phyloP scores from a whole-genome alignment of 2,797 vertebrate genomes.

The Holocentrus rufus region DNA sequence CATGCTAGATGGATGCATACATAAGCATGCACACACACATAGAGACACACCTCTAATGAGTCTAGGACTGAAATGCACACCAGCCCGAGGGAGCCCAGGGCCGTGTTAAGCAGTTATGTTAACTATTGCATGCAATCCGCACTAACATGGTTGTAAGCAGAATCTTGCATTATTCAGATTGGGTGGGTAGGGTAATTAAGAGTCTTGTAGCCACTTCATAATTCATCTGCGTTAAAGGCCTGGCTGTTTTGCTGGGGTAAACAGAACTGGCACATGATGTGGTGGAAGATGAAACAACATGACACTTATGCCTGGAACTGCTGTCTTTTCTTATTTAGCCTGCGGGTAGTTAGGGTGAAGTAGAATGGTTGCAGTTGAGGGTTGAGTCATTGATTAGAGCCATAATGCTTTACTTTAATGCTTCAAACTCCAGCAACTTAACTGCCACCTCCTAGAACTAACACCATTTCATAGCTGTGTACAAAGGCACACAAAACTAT shows the following conservation, averaged over 20 bases:
- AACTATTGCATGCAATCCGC: constrained; percentile 71
- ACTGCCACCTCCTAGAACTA: background rate
- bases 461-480: constrained; percentile 1
- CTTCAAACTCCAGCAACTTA: constrained; percentile 14
- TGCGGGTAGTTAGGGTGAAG: constrained; percentile 47
- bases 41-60: constrained; percentile 67
- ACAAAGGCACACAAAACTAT: background rate
- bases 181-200: constrained; percentile 76
- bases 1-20: constrained; percentile 54
- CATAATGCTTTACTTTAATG: constrained; percentile 25
- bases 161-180: constrained; percentile 80
- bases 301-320: constrained; percentile 59
- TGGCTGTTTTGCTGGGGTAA: constrained; percentile 67
- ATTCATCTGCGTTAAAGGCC: constrained; percentile 77
- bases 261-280: constrained; percentile 73
- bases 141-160: constrained; percentile 68
- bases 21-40: constrained; percentile 65
- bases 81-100: constrained; percentile 59
- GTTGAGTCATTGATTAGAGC: constrained; percentile 38
- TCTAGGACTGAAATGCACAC: constrained; percentile 71
- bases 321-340: constrained; percentile 68
- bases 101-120: constrained; percentile 76
- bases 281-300: constrained; percentile 65
- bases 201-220: constrained; percentile 76
- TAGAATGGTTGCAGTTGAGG: constrained; percentile 18